Evolutionary conservation across 2,888 invertebrate genomes (phyloP).

Genomic region (Eristalis arbustorum): DNA sequence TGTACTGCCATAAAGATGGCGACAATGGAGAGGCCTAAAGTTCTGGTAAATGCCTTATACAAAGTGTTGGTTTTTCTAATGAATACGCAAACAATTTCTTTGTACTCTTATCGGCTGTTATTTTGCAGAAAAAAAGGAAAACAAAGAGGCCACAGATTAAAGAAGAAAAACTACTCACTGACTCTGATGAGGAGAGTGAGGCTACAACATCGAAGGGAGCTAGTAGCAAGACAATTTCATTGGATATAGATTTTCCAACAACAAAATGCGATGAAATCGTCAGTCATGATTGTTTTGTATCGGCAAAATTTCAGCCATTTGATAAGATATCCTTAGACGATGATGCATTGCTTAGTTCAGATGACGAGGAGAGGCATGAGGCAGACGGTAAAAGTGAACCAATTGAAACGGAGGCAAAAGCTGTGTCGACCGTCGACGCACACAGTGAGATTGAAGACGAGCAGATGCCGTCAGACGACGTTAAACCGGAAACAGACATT

Average conservation of each 20-base stretch:
- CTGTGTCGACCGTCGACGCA: not conserved
- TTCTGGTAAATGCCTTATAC: slow-evolving; percentile 74
- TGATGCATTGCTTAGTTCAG: slow-evolving; percentile 30
- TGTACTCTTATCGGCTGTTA: slow-evolving; percentile 33
- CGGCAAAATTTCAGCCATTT: slow-evolving; percentile 55
- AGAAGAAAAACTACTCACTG: slow-evolving; percentile 38
- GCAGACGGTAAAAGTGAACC: slow-evolving; percentile 57
- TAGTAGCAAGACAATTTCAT: not conserved
- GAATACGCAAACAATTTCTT: slow-evolving; percentile 1
- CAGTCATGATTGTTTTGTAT: slow-evolving; percentile 71
- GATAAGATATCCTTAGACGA: slow-evolving; percentile 54
- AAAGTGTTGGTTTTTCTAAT: slow-evolving; percentile 4
- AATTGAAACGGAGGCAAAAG: slow-evolving; percentile 25
- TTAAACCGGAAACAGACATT: not conserved
- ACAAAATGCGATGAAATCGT: slow-evolving; percentile 67
- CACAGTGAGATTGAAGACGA: slow-evolving; percentile 23
- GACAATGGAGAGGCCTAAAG: slow-evolving; percentile 78
- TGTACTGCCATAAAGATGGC: slow-evolving; percentile 74
- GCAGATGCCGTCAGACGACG: slow-evolving; percentile 61
- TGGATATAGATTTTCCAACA: slow-evolving; percentile 67
- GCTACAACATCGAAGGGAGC: slow-evolving; percentile 23
- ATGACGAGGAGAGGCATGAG: slow-evolving; percentile 63
- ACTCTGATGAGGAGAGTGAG: slow-evolving; percentile 68
- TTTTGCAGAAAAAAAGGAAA: slow-evolving; percentile 74
- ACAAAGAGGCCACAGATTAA: slow-evolving; percentile 58